Base-by-base conservation (phyloP, 1,140 invertebrate species). In the Bombyx mandarina region DNA sequence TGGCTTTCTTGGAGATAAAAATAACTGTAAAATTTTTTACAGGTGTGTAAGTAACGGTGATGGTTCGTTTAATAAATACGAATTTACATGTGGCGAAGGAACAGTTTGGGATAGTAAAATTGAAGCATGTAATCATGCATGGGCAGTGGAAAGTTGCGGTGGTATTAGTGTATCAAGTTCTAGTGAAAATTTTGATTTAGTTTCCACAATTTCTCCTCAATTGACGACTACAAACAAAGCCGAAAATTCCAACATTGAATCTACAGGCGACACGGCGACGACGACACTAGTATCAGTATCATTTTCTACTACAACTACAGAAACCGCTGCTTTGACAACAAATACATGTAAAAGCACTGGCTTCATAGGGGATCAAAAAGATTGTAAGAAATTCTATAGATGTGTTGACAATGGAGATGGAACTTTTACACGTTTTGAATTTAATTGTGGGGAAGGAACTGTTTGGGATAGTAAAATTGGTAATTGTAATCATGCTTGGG, bases 321-420 rank as follows among this genome's bases (percentile, higher is more conserved):
- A 63, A 26, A 61, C 53, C 42, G 43, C 46, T 45, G 46, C 3
- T 35, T 35, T 35, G 26, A 5, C 26, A 35, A 5, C 26, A 48
- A 65, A 58, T 44, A 73, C 77, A 58, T 75, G 88, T 75, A 61
- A 68, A 63, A 58, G 77, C 54, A 89, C 89, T 70, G 89, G 88
- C 44, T 92, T 91, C 67, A 77, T 90, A 57, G 82, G 86, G 7
- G 86, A 92, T 66, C 61, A 77, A 43, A 83, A 87, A 10, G 86
- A 93, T 62, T 94, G 93, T 66, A 85, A 88, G 54, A 91, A 90
- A 68, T 94, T 94, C 69, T 93, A 92, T 69, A 88, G 92, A 55
- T 94, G 92, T 71, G 91, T 92, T 3, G 88, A 91, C 64, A 89
- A 90, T 65, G 90, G 89, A 35, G 77, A 89, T 64, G 89, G 89